These are phyloP conservation scores for Sciurus carolinensis DNA, from an alignment of 2,797 vertebrate genomes.

Conservation along the genomic window DNA sequence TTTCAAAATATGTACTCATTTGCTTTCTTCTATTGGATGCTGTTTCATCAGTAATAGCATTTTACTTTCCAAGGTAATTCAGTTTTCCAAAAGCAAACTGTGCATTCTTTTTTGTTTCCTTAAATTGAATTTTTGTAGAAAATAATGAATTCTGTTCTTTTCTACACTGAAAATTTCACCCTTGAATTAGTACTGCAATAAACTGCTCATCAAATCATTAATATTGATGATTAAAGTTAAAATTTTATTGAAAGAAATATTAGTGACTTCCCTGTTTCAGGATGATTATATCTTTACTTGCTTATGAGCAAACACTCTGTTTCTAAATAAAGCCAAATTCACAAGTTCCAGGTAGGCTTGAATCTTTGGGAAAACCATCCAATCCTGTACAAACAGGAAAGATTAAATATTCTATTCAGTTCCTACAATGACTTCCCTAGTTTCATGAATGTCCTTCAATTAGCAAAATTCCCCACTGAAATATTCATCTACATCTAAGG, in stretches of 20 bases:
- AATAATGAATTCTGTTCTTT: slow-evolving; percentile 58
- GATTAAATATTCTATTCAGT: no score
- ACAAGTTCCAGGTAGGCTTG: no score
- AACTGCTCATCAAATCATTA: background rate
- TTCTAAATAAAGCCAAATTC: no score
- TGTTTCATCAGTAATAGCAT: slow-evolving; percentile 39
- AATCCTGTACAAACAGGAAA: no score
- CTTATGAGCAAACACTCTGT: background rate
- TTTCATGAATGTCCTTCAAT: no score
- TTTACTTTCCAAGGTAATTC: slow-evolving; percentile 62
- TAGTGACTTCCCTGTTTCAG: background rate
- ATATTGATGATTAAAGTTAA: background rate
- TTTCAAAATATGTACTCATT: slow-evolving; percentile 67
- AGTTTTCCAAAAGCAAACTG: slow-evolving; percentile 63
- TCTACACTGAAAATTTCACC: slow-evolving; percentile 39
- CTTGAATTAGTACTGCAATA: background rate
- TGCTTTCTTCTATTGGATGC: slow-evolving; percentile 53
- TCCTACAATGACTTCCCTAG: no score
- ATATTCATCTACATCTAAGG: background rate
- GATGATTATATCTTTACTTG: background rate
- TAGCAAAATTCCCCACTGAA: no score
- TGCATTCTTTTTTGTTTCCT: slow-evolving; percentile 63
- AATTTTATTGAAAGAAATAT: slow-evolving; percentile 8
- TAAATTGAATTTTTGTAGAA: slow-evolving; percentile 63
- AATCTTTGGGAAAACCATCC: no score